phyloP scores from a whole-genome alignment of 2,113 vertebrate genomes.

The Toxotes jaculatrix region DNA sequence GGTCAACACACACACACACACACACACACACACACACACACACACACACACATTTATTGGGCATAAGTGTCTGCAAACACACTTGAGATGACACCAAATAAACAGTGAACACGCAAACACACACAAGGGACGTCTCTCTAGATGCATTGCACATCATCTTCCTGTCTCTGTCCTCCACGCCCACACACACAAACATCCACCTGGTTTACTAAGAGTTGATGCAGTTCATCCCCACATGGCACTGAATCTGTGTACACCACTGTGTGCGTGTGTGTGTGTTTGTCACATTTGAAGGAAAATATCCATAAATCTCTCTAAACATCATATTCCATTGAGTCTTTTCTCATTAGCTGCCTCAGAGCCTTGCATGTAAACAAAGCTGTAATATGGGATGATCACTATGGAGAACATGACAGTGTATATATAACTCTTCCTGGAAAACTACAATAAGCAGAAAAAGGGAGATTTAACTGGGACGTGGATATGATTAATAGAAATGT shows the following conservation, averaged over 20 bases:
- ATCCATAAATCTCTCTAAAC: slow-evolving; percentile 58
- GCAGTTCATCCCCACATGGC: not conserved
- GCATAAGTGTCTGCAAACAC: not conserved
- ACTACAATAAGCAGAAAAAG: not conserved
- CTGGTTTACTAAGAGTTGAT: slow-evolving; percentile 21
- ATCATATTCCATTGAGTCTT: slow-evolving; percentile 55
- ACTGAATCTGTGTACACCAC: not conserved
- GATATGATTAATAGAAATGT: slow-evolving; percentile 52
- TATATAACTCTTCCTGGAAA: slow-evolving; percentile 55
- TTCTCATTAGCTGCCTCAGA: slow-evolving; percentile 48
- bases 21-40: not conserved
- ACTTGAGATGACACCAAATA: slow-evolving; percentile 32
- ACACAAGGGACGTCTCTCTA: not conserved
- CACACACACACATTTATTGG: slow-evolving; percentile 12
- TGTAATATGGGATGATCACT: slow-evolving; percentile 42
- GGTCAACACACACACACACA: slow-evolving; percentile 9
- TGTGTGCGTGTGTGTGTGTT: not conserved
- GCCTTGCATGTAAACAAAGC: slow-evolving; percentile 51
- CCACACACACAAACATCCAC: slow-evolving; percentile 17
- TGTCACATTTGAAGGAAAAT: slow-evolving; percentile 40
- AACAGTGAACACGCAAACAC: slow-evolving; percentile 6
- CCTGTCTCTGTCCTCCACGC: not conserved
- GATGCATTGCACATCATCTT: not conserved
- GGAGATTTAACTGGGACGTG: slow-evolving; percentile 30
- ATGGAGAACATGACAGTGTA: slow-evolving; percentile 41